Evolutionary conservation across 2,797 vertebrate species (phyloP).

Genomic region (Sparidentex hasta): DNA sequence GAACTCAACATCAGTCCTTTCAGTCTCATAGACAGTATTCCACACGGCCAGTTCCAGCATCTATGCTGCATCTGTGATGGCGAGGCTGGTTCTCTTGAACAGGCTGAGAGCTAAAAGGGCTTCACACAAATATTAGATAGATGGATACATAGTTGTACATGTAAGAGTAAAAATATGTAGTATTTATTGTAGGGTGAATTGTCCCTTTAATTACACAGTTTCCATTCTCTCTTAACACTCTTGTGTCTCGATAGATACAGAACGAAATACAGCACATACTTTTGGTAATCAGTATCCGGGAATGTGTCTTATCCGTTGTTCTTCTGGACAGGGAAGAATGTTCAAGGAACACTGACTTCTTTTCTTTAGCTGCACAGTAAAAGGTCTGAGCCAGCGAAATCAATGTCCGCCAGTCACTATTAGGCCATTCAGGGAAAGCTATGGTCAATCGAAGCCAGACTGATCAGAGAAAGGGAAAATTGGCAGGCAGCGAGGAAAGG

Average conservation of each 20-base stretch:
- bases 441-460: conserved; percentile 34
- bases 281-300: background rate
- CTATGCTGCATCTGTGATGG: too few species aligned
- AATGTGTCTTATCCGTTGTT: background rate
- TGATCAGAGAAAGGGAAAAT: conserved; percentile 46
- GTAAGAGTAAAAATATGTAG: too few species aligned
- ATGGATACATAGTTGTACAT: too few species aligned
- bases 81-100: too few species aligned
- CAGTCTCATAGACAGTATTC: too few species aligned
- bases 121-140: too few species aligned
- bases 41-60: too few species aligned
- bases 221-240: background rate
- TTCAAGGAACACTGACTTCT: background rate
- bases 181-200: too few species aligned
- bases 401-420: conserved; percentile 20
- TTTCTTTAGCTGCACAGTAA: background rate
- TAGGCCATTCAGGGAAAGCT: conserved; percentile 36
- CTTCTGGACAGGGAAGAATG: background rate
- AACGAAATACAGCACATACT: background rate
- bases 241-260: background rate
- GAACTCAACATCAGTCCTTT: too few species aligned
- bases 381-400: conserved; percentile 20
- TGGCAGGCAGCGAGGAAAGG: conserved; percentile 53
- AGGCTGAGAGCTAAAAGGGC: too few species aligned
- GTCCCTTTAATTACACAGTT: too few species aligned